A percentile compares a stretch with the other conserved stretches of the same genome.
Conservation (phyloP, 2,797 vertebrate species). For the Danio jaintianensis region DNA sequence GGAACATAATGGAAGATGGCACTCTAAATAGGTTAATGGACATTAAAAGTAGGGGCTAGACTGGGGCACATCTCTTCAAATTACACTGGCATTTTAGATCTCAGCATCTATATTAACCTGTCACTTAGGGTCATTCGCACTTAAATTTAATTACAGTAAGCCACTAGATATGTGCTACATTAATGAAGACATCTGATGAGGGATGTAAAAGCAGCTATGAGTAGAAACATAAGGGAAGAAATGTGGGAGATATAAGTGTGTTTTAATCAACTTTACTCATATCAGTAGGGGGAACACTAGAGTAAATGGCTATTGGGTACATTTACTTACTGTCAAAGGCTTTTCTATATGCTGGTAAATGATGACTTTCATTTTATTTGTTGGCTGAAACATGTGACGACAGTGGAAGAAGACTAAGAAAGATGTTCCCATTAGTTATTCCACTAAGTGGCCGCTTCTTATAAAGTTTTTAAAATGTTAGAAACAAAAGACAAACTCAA, state of each 20-base stretch:
- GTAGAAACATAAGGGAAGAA: conserved; percentile 46
- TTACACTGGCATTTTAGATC: conserved; percentile 19
- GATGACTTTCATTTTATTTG: conserved; percentile 61
- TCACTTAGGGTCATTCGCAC: conserved; percentile 11
- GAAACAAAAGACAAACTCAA: neutral
- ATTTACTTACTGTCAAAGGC: conserved; percentile 65
- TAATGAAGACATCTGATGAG: conserved; percentile 15
- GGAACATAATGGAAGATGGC: conserved; percentile 13
- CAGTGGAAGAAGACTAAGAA: neutral
- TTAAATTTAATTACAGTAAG: conserved; percentile 36
- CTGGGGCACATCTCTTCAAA: conserved; percentile 18
- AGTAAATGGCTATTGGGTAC: conserved; percentile 57
- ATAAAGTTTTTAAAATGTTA: neutral
- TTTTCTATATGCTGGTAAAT: conserved; percentile 44
- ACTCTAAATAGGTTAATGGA: conserved; percentile 43
- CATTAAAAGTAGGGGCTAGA: conserved; percentile 39
- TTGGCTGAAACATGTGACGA: conserved; percentile 21
- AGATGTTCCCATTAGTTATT: conserved; percentile 37
- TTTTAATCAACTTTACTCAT: conserved; percentile 60
- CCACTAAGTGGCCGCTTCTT: neutral
- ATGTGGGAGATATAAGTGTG: conserved; percentile 51
- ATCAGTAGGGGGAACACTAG: conserved; percentile 55
- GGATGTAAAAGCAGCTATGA: conserved; percentile 40
- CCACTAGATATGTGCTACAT: neutral
- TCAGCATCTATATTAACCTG: conserved; percentile 22